Evolutionary conservation across 53 echinoderm and acorn worm genomes (phyloP).

Genomic region (Mesocentrotus franciscanus): DNA sequence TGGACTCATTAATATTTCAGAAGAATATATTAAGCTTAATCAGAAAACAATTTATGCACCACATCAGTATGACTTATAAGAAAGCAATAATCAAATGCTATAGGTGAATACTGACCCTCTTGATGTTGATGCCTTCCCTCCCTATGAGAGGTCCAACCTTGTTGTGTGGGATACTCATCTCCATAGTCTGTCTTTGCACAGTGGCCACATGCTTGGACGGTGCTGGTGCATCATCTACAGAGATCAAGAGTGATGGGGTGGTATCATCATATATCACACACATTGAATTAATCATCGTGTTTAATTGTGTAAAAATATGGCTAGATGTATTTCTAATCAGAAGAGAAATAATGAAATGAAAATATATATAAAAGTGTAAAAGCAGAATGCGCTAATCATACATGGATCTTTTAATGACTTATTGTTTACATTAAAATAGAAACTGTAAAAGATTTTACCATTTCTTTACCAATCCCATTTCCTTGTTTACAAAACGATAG

Average conservation of each 20-base stretch:
- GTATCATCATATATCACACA: background rate
- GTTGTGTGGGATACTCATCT: constrained; percentile 84
- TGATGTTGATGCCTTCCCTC: constrained; percentile 84
- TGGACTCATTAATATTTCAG: too few species aligned
- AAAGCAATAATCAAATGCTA: background rate
- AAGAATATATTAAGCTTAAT: background rate
- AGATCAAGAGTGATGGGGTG: background rate
- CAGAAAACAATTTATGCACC: background rate
- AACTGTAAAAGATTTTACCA: too few species aligned
- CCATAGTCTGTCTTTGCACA: constrained; percentile 78
- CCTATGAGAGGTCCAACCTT: constrained; percentile 91
- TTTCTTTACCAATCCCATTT: too few species aligned
- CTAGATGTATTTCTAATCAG: too few species aligned
- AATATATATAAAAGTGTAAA: background rate
- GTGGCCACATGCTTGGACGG: constrained; percentile 77
- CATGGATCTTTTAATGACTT: too few species aligned
- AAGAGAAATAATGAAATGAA: too few species aligned
- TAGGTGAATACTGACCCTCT: constrained; percentile 69
- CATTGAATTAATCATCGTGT: too few species aligned
- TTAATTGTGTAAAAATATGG: too few species aligned
- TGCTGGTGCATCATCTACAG: constrained; percentile 66
- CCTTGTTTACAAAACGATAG: too few species aligned
- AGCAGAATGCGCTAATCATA: background rate
- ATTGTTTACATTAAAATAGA: too few species aligned
- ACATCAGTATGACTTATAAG: background rate